These are phyloP conservation scores for Calidris pugnax DNA, from an alignment of 2,113 vertebrate species.

Conservation along the genomic window DNA sequence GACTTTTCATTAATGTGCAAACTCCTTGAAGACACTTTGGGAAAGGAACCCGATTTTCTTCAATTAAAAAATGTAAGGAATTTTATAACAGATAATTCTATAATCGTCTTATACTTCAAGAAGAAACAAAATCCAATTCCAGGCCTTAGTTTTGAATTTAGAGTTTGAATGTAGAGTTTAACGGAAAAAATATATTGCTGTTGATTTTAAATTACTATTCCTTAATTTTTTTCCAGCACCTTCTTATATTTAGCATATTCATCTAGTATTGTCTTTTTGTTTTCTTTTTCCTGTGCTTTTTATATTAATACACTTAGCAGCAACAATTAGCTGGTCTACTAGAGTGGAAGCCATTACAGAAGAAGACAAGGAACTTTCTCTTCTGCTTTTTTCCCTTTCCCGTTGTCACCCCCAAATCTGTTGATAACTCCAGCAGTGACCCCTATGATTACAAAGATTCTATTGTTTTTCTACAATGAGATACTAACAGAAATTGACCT, in stretches of 20 bases:
- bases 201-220: not conserved
- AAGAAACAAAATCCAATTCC: not conserved
- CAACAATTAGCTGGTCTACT: not conserved
- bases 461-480: conserved; percentile 17
- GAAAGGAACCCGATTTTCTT: not conserved
- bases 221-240: not conserved
- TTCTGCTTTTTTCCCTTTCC: not conserved
- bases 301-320: not conserved
- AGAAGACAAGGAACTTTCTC: not conserved
- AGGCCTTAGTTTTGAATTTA: not conserved
- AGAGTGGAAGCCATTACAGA: not conserved
- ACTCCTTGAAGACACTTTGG: not conserved
- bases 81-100: not conserved
- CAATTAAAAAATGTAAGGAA: not conserved
- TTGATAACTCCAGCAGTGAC: not conserved
- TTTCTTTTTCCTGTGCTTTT: not conserved
- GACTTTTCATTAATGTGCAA: not conserved
- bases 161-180: not conserved
- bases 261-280: not conserved
- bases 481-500: not conserved
- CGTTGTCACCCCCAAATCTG: not conserved
- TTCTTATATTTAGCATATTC: not conserved
- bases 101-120: not conserved
- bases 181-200: not conserved
- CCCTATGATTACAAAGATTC: conserved; percentile 4